Evolutionary conservation across 2,888 invertebrate genomes (phyloP).

Genomic region (Limnephilus auricula): DNA sequence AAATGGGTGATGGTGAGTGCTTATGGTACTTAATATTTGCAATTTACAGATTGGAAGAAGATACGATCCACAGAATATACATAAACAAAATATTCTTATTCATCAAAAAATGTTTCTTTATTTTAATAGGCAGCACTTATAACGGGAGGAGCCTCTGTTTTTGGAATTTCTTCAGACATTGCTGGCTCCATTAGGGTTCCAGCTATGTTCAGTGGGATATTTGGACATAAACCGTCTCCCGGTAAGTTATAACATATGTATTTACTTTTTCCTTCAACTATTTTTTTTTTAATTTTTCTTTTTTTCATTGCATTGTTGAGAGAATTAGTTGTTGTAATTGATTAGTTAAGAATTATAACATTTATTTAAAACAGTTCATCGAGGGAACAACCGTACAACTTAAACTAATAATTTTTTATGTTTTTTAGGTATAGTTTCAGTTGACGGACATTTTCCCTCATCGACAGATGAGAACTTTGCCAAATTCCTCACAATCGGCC

Average conservation of each 20-base stretch:
- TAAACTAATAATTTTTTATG: not conserved
- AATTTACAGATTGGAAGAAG: no score
- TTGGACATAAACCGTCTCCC: conserved; percentile 90
- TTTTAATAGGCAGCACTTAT: conserved; percentile 81
- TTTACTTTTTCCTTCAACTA: no score
- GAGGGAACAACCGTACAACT: not conserved
- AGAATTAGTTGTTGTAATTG: no score
- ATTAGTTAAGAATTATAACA: no score
- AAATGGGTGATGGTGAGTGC: no score
- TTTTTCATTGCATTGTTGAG: no score
- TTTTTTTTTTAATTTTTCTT: no score
- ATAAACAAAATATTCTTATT: no score
- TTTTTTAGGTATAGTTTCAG: conserved; percentile 76
- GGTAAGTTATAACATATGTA: conserved; percentile 71
- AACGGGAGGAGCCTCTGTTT: conserved; percentile 85
- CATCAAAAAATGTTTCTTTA: not conserved
- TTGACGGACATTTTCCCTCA: conserved; percentile 80
- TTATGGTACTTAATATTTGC: no score
- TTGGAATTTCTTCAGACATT: conserved; percentile 91
- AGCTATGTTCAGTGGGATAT: conserved; percentile 90
- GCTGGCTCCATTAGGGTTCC: conserved; percentile 93
- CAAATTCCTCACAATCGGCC: conserved; percentile 80
- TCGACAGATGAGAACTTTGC: conserved; percentile 75
- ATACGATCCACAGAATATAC: no score
- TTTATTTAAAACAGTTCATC: not conserved